phyloP scores from a whole-genome alignment of 2,113 vertebrate genomes.

The Neodontobutis hainanensis region DNA sequence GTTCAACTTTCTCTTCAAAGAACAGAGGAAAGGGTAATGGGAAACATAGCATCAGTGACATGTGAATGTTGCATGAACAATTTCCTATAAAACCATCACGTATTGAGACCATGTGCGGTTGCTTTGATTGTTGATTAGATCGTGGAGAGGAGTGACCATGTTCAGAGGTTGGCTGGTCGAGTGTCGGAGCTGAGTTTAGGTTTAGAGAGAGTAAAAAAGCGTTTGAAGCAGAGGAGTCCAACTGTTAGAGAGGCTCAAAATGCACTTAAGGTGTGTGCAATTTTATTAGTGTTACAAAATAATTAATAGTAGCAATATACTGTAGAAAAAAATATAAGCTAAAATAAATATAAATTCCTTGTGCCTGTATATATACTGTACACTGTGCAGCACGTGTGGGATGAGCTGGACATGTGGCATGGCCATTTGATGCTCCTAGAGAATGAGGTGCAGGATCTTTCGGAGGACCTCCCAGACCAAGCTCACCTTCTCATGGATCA shows the following conservation, averaged over 20 bases:
- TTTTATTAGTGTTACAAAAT: no score
- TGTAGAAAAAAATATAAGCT: neutral
- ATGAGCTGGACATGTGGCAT: slow-evolving; percentile 90
- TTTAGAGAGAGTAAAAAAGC: slow-evolving; percentile 79
- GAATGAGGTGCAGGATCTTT: slow-evolving; percentile 89
- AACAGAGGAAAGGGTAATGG: slow-evolving; percentile 84
- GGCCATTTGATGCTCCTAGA: slow-evolving; percentile 87
- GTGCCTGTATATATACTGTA: neutral
- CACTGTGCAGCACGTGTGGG: slow-evolving; percentile 86
- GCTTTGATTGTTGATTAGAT: slow-evolving; percentile 69
- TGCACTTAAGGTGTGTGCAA: slow-evolving; percentile 84
- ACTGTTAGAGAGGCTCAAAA: slow-evolving; percentile 83
- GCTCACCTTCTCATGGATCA: slow-evolving; percentile 89
- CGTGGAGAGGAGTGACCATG: slow-evolving; percentile 72
- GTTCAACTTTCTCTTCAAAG: slow-evolving; percentile 78
- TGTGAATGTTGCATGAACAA: no score
- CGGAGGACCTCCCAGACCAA: slow-evolving; percentile 84
- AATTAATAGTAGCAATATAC: no score
- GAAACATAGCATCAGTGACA: neutral
- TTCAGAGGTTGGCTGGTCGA: slow-evolving; percentile 74
- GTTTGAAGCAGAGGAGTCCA: slow-evolving; percentile 84
- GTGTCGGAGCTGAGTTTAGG: slow-evolving; percentile 79
- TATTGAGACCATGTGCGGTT: neutral
- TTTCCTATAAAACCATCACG: neutral
- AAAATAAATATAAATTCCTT: neutral